Conservation (phyloP, 2,888 invertebrate species). For the Metalampra italica region DNA sequence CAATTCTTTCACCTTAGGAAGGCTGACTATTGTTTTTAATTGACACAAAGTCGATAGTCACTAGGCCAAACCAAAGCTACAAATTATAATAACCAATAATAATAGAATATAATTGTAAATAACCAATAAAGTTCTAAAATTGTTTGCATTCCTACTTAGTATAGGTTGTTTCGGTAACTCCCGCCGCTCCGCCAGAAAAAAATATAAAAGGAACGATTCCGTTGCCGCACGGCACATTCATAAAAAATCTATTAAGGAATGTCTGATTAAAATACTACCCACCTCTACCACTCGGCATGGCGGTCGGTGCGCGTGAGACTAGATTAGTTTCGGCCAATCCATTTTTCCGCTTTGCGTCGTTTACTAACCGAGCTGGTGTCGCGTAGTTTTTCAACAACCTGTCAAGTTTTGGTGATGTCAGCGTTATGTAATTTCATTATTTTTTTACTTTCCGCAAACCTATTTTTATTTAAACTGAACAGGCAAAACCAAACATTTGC, state of each 20-base stretch:
- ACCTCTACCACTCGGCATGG: constrained; percentile 30
- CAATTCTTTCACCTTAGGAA: no score
- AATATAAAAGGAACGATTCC: constrained; percentile 40
- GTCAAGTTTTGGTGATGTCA: constrained; percentile 25
- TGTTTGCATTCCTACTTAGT: constrained; percentile 7
- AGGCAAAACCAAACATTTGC: background rate
- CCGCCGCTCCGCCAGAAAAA: constrained; percentile 37
- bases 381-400: constrained; percentile 31
- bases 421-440: constrained; percentile 6
- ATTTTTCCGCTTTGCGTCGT: constrained; percentile 53
- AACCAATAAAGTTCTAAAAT: background rate
- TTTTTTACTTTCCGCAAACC: background rate
- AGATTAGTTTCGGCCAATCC: constrained; percentile 64
- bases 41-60: no score
- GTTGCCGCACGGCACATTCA: constrained; percentile 28
- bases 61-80: no score
- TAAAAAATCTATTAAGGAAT: constrained; percentile 62
- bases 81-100: no score
- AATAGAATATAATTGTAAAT: no score
- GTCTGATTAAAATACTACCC: constrained; percentile 69
- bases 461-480: constrained; percentile 5
- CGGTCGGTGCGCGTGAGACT: constrained; percentile 51
- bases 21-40: no score
- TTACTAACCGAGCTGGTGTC: constrained; percentile 41
- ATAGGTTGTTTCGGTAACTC: constrained; percentile 23